Evolutionary conservation across 1,140 invertebrate genomes (phyloP), one percentile per base, ranked within the genome.

Genomic region (Apis laboriosa): DNA sequence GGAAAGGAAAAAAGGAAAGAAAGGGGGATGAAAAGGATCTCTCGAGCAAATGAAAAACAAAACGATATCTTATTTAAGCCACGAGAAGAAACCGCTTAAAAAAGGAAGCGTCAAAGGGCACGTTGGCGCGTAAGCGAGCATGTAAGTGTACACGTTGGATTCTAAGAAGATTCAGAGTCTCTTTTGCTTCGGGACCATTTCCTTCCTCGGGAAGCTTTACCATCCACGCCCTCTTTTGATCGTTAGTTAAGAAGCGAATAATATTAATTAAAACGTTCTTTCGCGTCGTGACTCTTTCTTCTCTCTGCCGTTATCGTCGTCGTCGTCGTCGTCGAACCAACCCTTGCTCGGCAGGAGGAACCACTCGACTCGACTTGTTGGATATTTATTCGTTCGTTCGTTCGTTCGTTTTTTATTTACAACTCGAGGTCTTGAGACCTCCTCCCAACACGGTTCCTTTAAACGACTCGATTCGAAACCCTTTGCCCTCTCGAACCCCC

Each of bases 231-330:
- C 80, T 86, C 90, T 89, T 92, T 92, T 92, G 92, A 93, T 93
- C 89, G 90, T 92, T 86, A 91, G 89, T 91, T 89, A 91, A 91
- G 89, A 90, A 93, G 92, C 91, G 90, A 93, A 93, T 93, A 93
- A 93, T 93, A 92, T 93, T 94, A 94, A 94, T 94, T 93, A 93
- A 93, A 93, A 92, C 90, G 92, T 91, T 91, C 91, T 92, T 91
- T 92, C 85, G 87, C 88, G 82, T 86, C 75, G 86, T 77, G 84
- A 86, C 80, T 86, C 88, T 92, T 89, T 91, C 89, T 90, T 83
- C 80, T 78, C 81, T 68, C 58, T 43, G 58, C 58, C 24, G 66
- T 43, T 43, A 24, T 63, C 61, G 61, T 63, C 12, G 13, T 61
- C 60, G n/a, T 24, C 72, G 61, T 74, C 43, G 68, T 21, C 34